Conservation (phyloP, 2,797 vertebrate genomes). For the Amphiprion clarkii region DNA sequence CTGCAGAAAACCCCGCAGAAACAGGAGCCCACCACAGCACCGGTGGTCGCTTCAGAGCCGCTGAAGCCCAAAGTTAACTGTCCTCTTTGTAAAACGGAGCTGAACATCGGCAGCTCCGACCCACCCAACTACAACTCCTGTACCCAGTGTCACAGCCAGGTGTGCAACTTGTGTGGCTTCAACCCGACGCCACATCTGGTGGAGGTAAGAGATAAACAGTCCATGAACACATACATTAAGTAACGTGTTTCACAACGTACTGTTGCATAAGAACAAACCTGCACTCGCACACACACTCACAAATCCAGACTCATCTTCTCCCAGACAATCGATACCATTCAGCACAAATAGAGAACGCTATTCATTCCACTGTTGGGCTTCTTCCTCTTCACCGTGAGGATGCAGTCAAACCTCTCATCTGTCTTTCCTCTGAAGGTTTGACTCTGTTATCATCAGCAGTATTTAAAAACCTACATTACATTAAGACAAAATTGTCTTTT, state of each 20-base stretch:
- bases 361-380: conserved; percentile 36
- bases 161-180: conserved; percentile 98
- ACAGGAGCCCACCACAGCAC: conserved; percentile 61
- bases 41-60: conserved; percentile 81
- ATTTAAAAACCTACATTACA: background rate
- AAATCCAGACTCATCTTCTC: conserved; percentile 1
- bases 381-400: conserved; percentile 22
- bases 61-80: conserved; percentile 90
- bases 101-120: conserved; percentile 90
- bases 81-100: conserved; percentile 96
- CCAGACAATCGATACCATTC: conserved; percentile 53
- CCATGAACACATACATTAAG: background rate
- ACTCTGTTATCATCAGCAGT: background rate
- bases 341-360: conserved; percentile 38
- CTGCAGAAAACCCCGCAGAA: conserved; percentile 72
- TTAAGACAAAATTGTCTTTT: background rate
- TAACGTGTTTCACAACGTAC: background rate
- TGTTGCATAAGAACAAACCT: background rate
- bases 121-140: conserved; percentile 95
- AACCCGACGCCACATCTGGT: conserved; percentile 97
- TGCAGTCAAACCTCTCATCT: conserved; percentile 9
- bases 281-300: conserved; percentile 1
- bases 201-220: conserved; percentile 90
- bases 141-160: conserved; percentile 93
- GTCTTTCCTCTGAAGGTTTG: conserved; percentile 13